phyloP scores from a whole-genome alignment of 2,797 vertebrate genomes.

The Knipowitschia caucasica region DNA sequence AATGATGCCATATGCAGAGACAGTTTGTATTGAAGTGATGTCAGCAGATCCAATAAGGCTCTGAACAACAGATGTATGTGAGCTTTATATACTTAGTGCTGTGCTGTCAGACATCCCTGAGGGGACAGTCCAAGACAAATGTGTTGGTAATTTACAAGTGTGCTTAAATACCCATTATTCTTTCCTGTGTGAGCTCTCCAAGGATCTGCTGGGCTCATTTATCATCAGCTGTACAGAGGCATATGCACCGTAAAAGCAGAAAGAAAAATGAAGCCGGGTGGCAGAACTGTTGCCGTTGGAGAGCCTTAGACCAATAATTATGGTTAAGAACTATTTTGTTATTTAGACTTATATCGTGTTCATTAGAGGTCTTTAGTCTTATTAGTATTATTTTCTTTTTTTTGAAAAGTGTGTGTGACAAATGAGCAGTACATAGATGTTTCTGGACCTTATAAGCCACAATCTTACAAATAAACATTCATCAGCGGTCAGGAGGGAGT shows the following conservation, averaged over 20 bases:
- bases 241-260: conserved; percentile 34
- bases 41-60: conserved; percentile 64
- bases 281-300: conserved; percentile 25
- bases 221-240: conserved; percentile 60
- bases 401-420: background rate
- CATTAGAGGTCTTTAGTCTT: background rate
- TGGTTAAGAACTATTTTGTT: conserved; percentile 18
- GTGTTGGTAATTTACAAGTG: conserved; percentile 77
- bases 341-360: conserved; percentile 1
- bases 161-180: conserved; percentile 79
- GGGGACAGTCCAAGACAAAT: conserved; percentile 66
- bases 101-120: conserved; percentile 57
- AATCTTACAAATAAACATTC: no score
- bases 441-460: background rate
- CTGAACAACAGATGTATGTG: conserved; percentile 64
- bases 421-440: background rate
- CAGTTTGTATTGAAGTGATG: conserved; percentile 66
- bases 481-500: no score
- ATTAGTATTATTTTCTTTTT: background rate
- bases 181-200: conserved; percentile 66
- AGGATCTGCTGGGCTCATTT: conserved; percentile 64
- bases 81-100: conserved; percentile 66
- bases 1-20: conserved; percentile 55
- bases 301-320: conserved; percentile 41
- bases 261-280: conserved; percentile 43